Conservation (phyloP, 2,113 vertebrate genomes). For the Cricetomys ansorgei region DNA sequence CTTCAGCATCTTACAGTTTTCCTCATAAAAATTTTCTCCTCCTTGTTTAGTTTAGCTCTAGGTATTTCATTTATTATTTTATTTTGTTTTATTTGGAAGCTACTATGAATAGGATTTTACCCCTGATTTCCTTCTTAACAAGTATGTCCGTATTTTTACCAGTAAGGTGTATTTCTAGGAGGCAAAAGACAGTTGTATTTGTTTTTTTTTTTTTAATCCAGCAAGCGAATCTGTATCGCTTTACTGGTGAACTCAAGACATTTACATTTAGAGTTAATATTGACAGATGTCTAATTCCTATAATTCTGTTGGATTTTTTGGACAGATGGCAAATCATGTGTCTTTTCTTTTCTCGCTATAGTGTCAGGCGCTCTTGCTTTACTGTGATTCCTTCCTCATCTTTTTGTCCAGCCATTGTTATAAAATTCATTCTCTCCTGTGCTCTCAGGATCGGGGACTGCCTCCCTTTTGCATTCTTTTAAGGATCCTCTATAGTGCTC, state of each 20-base stretch:
- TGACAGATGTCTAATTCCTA: not conserved
- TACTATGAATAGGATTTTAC: not conserved
- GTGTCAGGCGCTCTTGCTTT: not conserved
- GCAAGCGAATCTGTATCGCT: not conserved
- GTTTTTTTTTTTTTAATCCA: not conserved
- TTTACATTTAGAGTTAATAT: not conserved
- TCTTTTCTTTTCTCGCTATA: not conserved
- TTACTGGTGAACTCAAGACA: not conserved
- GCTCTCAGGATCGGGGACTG: not conserved
- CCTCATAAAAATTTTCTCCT: not conserved
- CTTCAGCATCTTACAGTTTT: not conserved
- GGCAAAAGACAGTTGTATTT: not conserved
- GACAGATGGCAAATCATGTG: too few relatives aligned
- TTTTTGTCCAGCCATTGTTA: not conserved
- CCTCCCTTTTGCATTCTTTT: not conserved
- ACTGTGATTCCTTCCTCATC: not conserved
- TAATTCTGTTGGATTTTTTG: not conserved
- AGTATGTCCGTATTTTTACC: not conserved
- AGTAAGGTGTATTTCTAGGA: not conserved
- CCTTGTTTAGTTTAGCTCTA: not conserved
- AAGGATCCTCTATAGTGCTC: not conserved
- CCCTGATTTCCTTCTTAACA: not conserved
- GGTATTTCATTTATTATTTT: not conserved
- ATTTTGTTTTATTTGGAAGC: not conserved
- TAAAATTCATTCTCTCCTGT: not conserved